Conservation (phyloP, 2,113 vertebrate species). For the Gobio gobio region DNA sequence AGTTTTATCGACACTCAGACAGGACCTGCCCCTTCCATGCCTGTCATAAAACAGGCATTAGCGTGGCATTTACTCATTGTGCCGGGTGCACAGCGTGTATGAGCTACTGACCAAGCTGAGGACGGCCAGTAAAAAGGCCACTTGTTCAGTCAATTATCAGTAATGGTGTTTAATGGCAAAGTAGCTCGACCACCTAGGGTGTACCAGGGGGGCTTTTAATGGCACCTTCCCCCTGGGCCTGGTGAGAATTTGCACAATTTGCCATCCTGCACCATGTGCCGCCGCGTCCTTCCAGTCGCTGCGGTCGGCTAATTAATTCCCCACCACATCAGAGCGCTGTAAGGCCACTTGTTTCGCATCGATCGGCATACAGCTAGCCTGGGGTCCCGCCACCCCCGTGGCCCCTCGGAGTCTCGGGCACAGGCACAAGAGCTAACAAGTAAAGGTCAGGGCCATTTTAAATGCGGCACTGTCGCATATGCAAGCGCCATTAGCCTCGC, state of each 20-base stretch:
- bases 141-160: constrained; percentile 58
- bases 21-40: constrained; percentile 40
- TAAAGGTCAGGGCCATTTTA: constrained; percentile 57
- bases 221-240: constrained; percentile 15
- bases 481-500: constrained; percentile 48
- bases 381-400: constrained; percentile 8
- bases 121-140: constrained; percentile 40
- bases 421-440: constrained; percentile 52
- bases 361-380: constrained; percentile 45
- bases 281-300: not conserved
- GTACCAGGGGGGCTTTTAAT: constrained; percentile 50
- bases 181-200: constrained; percentile 49
- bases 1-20: constrained; percentile 58
- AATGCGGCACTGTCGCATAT: constrained; percentile 35
- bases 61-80: constrained; percentile 54
- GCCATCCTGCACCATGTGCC: constrained; percentile 5
- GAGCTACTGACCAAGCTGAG: constrained; percentile 33
- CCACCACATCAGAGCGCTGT: constrained; percentile 52
- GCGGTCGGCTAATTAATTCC: constrained; percentile 56
- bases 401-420: constrained; percentile 32
- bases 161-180: constrained; percentile 60
- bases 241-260: constrained; percentile 13
- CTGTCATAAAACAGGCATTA: constrained; percentile 61
- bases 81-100: constrained; percentile 27
- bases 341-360: constrained; percentile 51